Evolutionary conservation across 2,888 invertebrate genomes (phyloP), one percentile per base, ranked within the genome.

Genomic region (Lycaena phlaeas): DNA sequence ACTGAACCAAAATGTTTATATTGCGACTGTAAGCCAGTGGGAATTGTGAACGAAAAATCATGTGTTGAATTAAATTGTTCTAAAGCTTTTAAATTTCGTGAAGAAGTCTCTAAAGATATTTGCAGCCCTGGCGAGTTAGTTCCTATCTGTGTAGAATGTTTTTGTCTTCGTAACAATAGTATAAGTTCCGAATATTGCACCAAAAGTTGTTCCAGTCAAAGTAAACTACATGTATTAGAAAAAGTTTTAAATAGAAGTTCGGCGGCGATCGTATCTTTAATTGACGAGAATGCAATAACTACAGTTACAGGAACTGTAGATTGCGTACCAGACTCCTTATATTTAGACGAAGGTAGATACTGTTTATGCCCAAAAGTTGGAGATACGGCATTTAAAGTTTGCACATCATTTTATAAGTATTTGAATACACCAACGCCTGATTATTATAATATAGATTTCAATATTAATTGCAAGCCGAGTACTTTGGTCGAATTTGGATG

Each of bases 401-500:
- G 82, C 40, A 66, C 64, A 29, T 53, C 61, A 7, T 36, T 57
- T 22, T 44, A 46, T 5, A 59, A 59, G 37, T 39, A 44, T 36
- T 45, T 18, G 6, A 22, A 27, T 9, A 17, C 22, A n/a, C 17
- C 29, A 5, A 22, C 26, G 11, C 31, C 42, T 10, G 52, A 50
- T 31, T 42, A 48, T 9, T 44, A 52, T 31, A 42, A 45, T 9
- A 58, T 64, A 38, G 58, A 69, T 42, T 60, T 53, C 2, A 65
- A 63, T 4, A 49, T 42, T 2, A 49, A 60, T 7, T 82, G 82
- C 48, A 67, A 70, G 43, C 76, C 82, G 0, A 71, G 65, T 29
- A 73, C 74, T 1, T 73, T 76, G 43, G 58, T 82, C 1, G 67
- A 77, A 39, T 66, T 76, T 38, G 72, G 71, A 42, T 85, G 85